These are phyloP conservation scores for Halictus rubicundus DNA, from an alignment of 1,140 invertebrate genomes.

Conservation along the genomic window DNA sequence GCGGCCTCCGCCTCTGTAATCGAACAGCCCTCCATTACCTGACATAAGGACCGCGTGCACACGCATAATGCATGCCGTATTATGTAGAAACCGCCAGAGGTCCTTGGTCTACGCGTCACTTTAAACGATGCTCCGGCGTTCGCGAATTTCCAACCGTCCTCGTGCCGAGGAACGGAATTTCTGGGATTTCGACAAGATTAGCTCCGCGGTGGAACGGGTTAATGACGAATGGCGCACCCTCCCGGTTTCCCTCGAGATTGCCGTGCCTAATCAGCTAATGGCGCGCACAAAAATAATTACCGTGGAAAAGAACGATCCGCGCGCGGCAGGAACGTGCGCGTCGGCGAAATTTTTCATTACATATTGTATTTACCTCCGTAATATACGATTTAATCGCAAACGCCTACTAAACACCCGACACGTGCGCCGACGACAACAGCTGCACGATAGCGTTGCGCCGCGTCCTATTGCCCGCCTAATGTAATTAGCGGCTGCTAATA, in stretches of 20 bases:
- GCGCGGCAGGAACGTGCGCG: background rate
- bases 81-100: too few relatives aligned
- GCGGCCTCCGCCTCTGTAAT: background rate
- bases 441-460: constrained; percentile 9
- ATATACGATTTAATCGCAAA: constrained; percentile 39
- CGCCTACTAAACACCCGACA: background rate
- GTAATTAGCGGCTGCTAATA: constrained; percentile 44
- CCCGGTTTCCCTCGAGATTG: constrained; percentile 27
- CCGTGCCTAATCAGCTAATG: constrained; percentile 65
- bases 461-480: constrained; percentile 30
- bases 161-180: too few relatives aligned
- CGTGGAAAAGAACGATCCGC: background rate
- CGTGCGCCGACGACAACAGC: constrained; percentile 18
- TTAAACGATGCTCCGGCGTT: too few relatives aligned
- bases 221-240: constrained; percentile 46
- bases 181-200: too few relatives aligned
- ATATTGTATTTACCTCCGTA: background rate
- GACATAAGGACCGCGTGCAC: background rate
- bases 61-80: too few relatives aligned
- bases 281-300: constrained; percentile 26
- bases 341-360: background rate
- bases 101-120: too few relatives aligned
- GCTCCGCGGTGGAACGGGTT: background rate
- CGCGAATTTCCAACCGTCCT: too few relatives aligned
- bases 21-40: background rate